Percentiles rank a stretch among this genome's conserved stretches.
Conservation (phyloP, 2,888 invertebrate species). For the Cancer borealis region DNA sequence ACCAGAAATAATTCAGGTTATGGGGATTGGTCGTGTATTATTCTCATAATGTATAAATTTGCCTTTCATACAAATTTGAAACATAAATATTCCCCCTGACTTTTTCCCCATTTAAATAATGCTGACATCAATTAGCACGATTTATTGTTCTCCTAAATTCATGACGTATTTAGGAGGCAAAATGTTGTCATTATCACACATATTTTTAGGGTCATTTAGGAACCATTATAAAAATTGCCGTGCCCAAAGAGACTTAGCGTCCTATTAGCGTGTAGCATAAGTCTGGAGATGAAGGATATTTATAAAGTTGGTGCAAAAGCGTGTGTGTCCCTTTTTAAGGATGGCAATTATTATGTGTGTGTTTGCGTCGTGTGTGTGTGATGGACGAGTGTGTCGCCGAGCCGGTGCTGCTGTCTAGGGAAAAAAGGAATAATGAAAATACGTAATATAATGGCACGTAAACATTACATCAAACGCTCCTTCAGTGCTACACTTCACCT, state of each 20-base stretch:
- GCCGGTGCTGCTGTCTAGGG: no score
- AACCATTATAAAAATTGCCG: no score
- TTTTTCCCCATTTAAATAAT: not conserved
- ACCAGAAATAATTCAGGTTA: not conserved
- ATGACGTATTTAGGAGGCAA: not conserved
- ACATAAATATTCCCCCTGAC: not conserved
- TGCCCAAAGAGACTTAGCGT: not conserved
- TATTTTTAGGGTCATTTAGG: not conserved
- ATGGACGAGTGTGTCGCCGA: no score
- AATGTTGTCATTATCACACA: slow-evolving; percentile 8
- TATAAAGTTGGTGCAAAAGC: not conserved
- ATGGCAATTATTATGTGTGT: no score
- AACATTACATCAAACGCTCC: no score
- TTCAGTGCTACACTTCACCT: no score
- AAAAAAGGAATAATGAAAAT: no score
- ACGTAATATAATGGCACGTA: no score
- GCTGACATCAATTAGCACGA: not conserved
- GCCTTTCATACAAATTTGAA: not conserved
- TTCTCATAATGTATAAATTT: slow-evolving; percentile 5
- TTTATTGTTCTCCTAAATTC: slow-evolving; percentile 1
- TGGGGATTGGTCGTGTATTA: not conserved
- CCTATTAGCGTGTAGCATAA: not conserved
- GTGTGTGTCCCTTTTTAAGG: no score
- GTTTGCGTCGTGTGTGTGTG: no score
- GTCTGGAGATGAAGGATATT: not conserved